Percentiles rank a stretch among this genome's conserved stretches.
Evolutionary conservation across 2,888 invertebrate genomes (phyloP).

Genomic region (Coleophora deauratella): DNA sequence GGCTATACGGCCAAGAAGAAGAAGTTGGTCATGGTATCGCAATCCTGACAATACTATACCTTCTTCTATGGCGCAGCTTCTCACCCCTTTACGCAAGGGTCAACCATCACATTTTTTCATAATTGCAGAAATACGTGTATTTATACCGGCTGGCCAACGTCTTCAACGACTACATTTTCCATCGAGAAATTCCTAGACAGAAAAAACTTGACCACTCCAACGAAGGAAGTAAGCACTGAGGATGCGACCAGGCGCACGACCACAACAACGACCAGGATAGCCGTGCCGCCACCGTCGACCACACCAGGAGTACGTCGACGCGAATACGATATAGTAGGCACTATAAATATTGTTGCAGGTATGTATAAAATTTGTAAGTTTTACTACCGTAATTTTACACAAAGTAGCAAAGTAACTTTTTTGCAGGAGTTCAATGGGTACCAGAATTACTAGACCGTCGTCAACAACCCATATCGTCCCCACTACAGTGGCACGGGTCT

Average conservation of each 20-base stretch:
- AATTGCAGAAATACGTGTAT: no score
- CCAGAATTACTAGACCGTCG: conserved; percentile 89
- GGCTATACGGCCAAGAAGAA: no score
- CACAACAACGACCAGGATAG: conserved; percentile 78
- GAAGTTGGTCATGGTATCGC: no score
- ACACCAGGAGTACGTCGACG: conserved; percentile 85
- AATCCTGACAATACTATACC: no score
- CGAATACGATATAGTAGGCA: conserved; percentile 90
- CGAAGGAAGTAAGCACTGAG: conserved; percentile 54
- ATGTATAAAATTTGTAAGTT: conserved; percentile 6
- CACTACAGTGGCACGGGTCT: no score
- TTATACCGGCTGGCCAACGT: conserved; percentile 93
- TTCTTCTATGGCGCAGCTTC: no score
- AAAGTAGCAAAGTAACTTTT: no score
- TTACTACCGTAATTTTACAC: no score
- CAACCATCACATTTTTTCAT: no score
- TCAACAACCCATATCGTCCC: no score
- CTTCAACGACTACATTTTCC: conserved; percentile 89
- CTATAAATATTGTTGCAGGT: conserved; percentile 87
- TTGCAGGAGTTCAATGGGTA: conserved; percentile 82
- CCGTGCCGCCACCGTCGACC: conserved; percentile 81
- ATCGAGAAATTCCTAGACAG: conserved; percentile 86
- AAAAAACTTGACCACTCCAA: conserved; percentile 74
- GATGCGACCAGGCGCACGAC: conserved; percentile 68
- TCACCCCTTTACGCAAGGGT: no score